phyloP scores from a whole-genome alignment of 2,113 vertebrate species.

The Antigone vipio region DNA sequence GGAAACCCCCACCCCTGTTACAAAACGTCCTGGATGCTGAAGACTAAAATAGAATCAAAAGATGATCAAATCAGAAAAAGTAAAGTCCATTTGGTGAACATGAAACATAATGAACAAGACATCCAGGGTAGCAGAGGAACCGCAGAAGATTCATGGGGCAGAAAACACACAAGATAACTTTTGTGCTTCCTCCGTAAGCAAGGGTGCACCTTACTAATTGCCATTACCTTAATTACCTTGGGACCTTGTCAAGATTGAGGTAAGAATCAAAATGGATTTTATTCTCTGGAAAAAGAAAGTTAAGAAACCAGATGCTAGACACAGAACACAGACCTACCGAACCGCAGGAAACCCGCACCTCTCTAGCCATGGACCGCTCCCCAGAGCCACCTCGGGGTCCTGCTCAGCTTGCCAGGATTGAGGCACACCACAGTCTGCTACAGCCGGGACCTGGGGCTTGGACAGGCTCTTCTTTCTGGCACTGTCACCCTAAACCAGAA shows the following conservation, averaged over 20 bases:
- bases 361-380: neutral
- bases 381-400: neutral
- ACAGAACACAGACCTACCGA: neutral
- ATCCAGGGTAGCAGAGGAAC: neutral
- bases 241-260: neutral
- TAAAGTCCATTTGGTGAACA: neutral
- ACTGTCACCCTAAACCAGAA: neutral
- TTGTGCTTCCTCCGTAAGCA: neutral
- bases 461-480: neutral
- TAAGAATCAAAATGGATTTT: neutral
- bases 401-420: fast-evolving
- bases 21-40: neutral
- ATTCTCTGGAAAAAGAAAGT: neutral
- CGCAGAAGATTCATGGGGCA: neutral
- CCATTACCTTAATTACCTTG: neutral
- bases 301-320: fast-evolving
- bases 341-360: fast-evolving
- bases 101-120: neutral
- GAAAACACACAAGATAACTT: neutral
- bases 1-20: neutral
- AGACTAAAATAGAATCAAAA: neutral
- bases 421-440: neutral
- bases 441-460: neutral
- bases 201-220: neutral
- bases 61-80: neutral